Evolutionary conservation across 2,888 invertebrate genomes (phyloP).

Genomic region (Sceliomorpha sp.): DNA sequence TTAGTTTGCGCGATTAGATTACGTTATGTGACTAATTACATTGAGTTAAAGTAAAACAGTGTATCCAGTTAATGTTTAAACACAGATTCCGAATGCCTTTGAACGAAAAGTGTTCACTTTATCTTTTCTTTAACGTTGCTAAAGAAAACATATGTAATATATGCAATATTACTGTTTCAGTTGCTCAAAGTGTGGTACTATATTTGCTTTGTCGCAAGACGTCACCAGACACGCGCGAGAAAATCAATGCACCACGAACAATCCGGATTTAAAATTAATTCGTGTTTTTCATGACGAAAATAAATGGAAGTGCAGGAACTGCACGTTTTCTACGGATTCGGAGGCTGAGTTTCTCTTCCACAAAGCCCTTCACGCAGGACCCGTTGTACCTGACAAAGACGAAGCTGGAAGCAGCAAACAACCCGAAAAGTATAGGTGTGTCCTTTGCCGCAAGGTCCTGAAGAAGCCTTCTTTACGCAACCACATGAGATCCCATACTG

Average conservation of each 20-base stretch:
- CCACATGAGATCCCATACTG: constrained; percentile 88
- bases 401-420: constrained; percentile 67
- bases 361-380: constrained; percentile 84
- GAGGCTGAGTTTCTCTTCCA: constrained; percentile 88
- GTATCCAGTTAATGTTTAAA: too few relatives aligned
- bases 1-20: neutral
- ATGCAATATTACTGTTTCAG: constrained; percentile 72
- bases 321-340: constrained; percentile 84
- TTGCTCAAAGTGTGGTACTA: constrained; percentile 87
- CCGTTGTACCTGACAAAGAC: constrained; percentile 71
- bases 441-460: constrained; percentile 85
- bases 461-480: constrained; percentile 85
- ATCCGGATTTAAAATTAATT: constrained; percentile 15
- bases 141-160: neutral
- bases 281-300: constrained; percentile 16
- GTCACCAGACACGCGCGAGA: constrained; percentile 84
- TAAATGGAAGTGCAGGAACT: constrained; percentile 83
- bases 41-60: neutral
- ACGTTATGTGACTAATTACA: too few relatives aligned
- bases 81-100: too few relatives aligned
- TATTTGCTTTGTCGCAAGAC: constrained; percentile 87
- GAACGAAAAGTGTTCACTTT: too few relatives aligned
- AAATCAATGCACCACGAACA: constrained; percentile 15
- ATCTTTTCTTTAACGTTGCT: neutral
- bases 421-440: constrained; percentile 84